A percentile compares a stretch with the other conserved stretches of the same genome.
Conservation (phyloP, 2,113 vertebrate species). For the Pteruthius melanotis region DNA sequence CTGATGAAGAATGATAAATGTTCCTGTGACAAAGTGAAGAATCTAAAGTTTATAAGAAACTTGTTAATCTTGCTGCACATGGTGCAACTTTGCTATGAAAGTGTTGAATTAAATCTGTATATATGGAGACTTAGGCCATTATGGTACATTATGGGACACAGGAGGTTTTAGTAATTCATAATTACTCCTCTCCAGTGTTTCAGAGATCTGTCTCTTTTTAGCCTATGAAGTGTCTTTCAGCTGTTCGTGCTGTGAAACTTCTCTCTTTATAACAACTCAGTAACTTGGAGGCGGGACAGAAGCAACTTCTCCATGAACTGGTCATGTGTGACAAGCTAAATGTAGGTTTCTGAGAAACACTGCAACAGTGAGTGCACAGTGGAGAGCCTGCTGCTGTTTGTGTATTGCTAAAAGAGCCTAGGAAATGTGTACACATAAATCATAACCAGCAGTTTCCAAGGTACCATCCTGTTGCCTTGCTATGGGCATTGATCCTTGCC, state of each 20-base stretch:
- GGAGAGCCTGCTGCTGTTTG: background rate
- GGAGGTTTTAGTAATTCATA: background rate
- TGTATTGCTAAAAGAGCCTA: background rate
- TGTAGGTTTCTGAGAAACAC: background rate
- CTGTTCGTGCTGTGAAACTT: background rate
- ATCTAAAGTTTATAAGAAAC: background rate
- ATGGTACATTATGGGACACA: background rate
- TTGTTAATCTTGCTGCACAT: background rate
- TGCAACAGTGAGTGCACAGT: background rate
- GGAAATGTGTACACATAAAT: background rate
- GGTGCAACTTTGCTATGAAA: background rate
- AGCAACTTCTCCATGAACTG: background rate
- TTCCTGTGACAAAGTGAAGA: background rate
- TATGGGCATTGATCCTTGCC: background rate
- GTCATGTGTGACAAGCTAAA: background rate
- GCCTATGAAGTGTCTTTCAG: background rate
- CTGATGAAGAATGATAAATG: background rate
- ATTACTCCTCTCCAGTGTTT: background rate
- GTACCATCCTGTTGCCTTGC: background rate
- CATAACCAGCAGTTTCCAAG: rapidly evolving
- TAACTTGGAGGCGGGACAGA: background rate
- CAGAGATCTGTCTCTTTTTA: background rate
- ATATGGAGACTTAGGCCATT: background rate
- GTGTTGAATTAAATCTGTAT: background rate
- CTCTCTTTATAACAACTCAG: background rate